Conservation (phyloP, 2,797 vertebrate species). For the Oreortyx pictus region DNA sequence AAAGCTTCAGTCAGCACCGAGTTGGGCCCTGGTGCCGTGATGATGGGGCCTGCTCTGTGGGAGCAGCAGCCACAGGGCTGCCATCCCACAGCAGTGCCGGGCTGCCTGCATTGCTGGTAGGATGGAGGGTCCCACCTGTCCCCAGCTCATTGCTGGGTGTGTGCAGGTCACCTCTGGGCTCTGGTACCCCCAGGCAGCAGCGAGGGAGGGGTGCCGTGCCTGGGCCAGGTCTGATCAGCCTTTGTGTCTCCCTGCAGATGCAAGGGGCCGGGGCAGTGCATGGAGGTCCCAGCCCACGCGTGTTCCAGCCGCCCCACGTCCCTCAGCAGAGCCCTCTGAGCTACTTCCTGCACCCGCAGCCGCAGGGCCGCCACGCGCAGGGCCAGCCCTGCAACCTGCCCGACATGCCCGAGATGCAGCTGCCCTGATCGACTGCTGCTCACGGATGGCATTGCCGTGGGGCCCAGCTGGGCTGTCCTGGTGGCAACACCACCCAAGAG, state of each 20-base stretch:
- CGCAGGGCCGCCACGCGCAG: slow-evolving; percentile 83
- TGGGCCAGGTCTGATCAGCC: not conserved
- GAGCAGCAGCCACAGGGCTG: not conserved
- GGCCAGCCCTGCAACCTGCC: slow-evolving; percentile 82
- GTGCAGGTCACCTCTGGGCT: not conserved
- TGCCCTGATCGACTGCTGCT: slow-evolving; percentile 78
- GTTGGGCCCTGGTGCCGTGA: not conserved
- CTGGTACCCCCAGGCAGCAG: not conserved
- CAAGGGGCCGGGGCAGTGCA: slow-evolving; percentile 80
- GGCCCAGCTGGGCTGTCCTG: not conserved
- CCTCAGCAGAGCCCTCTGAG: slow-evolving; percentile 81
- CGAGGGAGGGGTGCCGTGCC: not conserved
- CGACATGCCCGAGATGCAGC: slow-evolving; percentile 85
- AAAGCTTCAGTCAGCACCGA: not conserved
- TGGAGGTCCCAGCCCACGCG: slow-evolving; percentile 68
- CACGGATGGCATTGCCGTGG: rapidly evolving
- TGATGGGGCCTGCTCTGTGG: not conserved
- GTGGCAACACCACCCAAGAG: not conserved
- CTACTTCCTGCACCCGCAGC: slow-evolving; percentile 83
- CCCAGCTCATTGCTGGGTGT: rapidly evolving
- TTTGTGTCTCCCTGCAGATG: slow-evolving; percentile 78
- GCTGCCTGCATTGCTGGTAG: rapidly evolving
- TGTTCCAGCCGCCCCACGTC: slow-evolving; percentile 81
- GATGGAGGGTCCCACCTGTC: not conserved
- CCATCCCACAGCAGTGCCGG: not conserved